Conservation (phyloP, 2,888 invertebrate genomes). For the Ethmia dodecea region DNA sequence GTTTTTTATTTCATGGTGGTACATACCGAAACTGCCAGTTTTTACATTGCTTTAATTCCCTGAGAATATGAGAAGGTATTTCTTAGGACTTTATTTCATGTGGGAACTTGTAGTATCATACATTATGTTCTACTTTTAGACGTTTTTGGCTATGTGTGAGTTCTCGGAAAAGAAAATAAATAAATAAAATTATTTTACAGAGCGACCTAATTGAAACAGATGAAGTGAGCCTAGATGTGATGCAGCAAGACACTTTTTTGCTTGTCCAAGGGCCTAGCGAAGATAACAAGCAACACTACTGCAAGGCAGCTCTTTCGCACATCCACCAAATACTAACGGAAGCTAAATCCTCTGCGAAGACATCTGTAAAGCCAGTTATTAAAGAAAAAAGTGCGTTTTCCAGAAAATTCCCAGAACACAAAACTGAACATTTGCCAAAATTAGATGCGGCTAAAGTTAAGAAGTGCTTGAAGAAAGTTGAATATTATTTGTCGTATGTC, state of each 20-base stretch:
- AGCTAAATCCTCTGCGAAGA: constrained; percentile 42
- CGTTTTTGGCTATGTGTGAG: too few relatives aligned
- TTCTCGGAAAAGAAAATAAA: too few relatives aligned
- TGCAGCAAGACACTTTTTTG: constrained; percentile 79
- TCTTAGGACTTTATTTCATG: too few relatives aligned
- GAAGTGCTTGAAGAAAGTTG: constrained; percentile 80
- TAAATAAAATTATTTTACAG: constrained; percentile 55
- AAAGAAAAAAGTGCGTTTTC: constrained; percentile 54
- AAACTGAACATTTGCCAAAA: constrained; percentile 60
- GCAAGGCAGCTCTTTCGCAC: constrained; percentile 83
- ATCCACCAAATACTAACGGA: constrained; percentile 71
- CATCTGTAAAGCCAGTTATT: constrained; percentile 10
- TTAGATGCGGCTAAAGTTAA: constrained; percentile 74
- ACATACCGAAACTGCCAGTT: too few relatives aligned
- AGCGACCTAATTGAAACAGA: constrained; percentile 76
- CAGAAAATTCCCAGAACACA: constrained; percentile 76
- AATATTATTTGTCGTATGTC: constrained; percentile 84
- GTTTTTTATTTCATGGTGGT: too few relatives aligned
- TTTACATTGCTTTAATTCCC: too few relatives aligned
- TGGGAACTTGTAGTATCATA: too few relatives aligned
- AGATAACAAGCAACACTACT: constrained; percentile 73
- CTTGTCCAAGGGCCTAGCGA: constrained; percentile 80
- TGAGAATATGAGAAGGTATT: too few relatives aligned
- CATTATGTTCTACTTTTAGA: too few relatives aligned
- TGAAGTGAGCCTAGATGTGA: constrained; percentile 70